Conservation (phyloP, 2,797 vertebrate genomes). For the Ceryle rudis region DNA sequence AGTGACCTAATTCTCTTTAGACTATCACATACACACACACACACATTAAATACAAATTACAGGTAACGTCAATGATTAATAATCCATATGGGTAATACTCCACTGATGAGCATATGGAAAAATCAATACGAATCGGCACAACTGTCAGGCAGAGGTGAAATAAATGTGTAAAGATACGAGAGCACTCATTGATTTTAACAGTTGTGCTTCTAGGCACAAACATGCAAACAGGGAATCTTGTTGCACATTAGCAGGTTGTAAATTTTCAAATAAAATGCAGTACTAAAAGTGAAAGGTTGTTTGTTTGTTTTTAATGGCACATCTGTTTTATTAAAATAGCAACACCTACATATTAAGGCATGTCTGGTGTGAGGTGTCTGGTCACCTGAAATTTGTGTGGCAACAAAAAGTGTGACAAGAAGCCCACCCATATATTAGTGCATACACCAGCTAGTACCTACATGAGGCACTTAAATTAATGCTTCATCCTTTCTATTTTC, state of each 20-base stretch:
- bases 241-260: conserved; percentile 62
- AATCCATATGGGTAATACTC: conserved; percentile 5
- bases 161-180: neutral
- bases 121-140: rapidly evolving
- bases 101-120: conserved; percentile 6
- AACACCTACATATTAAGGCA: conserved; percentile 32
- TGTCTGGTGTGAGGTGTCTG: conserved; percentile 27
- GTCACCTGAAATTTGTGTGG: conserved; percentile 22
- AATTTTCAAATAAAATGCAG: conserved; percentile 50
- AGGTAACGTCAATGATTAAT: conserved; percentile 11
- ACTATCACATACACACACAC: neutral
- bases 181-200: neutral
- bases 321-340: conserved; percentile 64
- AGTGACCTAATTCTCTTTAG: neutral
- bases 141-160: neutral
- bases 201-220: conserved; percentile 36
- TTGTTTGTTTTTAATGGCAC: conserved; percentile 50
- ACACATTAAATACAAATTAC: neutral
- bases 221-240: conserved; percentile 42
- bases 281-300: conserved; percentile 36
- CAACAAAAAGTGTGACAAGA: neutral
- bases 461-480: neutral
- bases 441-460: neutral
- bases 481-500: neutral
- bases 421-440: neutral